Evolutionary conservation across 2,888 invertebrate genomes (phyloP).

Genomic region (Hypolimnas misippus): DNA sequence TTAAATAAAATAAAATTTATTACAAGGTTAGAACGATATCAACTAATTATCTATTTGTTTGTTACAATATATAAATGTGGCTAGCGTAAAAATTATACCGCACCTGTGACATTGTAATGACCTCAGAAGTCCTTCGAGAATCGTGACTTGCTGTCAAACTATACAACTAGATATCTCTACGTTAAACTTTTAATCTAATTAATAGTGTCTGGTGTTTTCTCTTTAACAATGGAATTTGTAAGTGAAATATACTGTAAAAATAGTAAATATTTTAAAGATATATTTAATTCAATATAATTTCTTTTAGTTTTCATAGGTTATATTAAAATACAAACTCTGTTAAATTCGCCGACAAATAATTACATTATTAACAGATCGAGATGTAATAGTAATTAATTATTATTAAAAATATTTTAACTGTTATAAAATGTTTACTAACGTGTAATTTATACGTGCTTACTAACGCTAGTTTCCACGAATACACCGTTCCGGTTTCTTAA

Average conservation of each 20-base stretch:
- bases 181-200: constrained; percentile 31
- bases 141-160: constrained; percentile 63
- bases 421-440: no score
- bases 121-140: constrained; percentile 63
- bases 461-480: no score
- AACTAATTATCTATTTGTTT: neutral
- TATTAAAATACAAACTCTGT: neutral
- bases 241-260: constrained; percentile 48
- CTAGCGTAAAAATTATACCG: constrained; percentile 53
- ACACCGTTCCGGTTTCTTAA: no score
- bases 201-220: constrained; percentile 21
- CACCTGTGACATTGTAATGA: constrained; percentile 72
- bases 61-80: constrained; percentile 47
- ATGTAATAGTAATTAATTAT: no score
- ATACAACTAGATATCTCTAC: constrained; percentile 35
- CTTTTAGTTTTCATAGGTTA: constrained; percentile 9
- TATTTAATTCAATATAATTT: neutral
- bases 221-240: constrained; percentile 59
- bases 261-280: constrained; percentile 3
- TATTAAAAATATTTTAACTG: no score
- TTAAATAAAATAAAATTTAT: no score
- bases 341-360: neutral
- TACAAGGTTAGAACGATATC: no score
- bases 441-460: neutral
- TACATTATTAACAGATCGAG: neutral